phyloP scores from a whole-genome alignment of 2,113 vertebrate genomes.

The Ochotona curzoniae region DNA sequence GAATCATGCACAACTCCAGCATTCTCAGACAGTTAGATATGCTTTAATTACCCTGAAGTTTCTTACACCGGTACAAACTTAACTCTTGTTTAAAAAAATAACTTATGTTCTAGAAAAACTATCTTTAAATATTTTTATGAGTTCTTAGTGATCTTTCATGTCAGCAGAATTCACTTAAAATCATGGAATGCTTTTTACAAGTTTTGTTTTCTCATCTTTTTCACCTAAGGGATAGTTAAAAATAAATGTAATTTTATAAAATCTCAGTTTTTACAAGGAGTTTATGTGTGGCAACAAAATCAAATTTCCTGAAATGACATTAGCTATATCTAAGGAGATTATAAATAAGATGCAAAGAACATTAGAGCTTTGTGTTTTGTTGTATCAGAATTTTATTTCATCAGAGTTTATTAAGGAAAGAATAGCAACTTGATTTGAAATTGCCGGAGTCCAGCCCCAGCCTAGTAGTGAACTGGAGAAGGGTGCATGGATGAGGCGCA shows the following conservation, averaged over 20 bases:
- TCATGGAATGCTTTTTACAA: not conserved
- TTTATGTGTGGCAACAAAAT: not conserved
- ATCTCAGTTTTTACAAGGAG: not conserved
- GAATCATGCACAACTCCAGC: conserved; percentile 29
- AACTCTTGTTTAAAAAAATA: conserved; percentile 54
- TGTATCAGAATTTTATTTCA: not conserved
- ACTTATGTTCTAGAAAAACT: conserved; percentile 31
- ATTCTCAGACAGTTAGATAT: conserved; percentile 76
- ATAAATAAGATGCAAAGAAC: not conserved
- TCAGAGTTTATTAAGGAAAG: not conserved
- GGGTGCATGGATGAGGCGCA: too few relatives aligned
- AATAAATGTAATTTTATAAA: not conserved
- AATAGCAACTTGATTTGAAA: not conserved
- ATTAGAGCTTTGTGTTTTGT: not conserved
- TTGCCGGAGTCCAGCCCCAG: not conserved
- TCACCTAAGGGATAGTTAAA: not conserved
- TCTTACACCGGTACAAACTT: not conserved
- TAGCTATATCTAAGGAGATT: not conserved
- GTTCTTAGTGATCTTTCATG: not conserved
- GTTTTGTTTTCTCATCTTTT: not conserved
- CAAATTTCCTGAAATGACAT: not conserved
- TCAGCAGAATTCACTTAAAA: not conserved
- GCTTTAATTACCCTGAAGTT: conserved; percentile 28
- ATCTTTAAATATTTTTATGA: conserved; percentile 27
- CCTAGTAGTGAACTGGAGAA: too few relatives aligned